phyloP scores from a whole-genome alignment of 2,888 invertebrate genomes.

The Archips crataeganus region DNA sequence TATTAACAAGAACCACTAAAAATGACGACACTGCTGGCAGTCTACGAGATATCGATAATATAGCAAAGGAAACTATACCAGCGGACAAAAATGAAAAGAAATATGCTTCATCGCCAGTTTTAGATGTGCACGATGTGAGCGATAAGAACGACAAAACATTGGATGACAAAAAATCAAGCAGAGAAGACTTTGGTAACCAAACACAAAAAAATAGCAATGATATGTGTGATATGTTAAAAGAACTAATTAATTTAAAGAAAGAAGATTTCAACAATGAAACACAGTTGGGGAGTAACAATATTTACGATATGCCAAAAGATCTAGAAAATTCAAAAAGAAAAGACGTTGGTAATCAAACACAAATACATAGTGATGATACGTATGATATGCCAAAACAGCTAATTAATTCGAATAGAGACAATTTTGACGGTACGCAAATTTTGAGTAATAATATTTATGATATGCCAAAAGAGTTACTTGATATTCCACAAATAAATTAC shows the following conservation, averaged over 20 bases:
- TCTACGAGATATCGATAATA: conserved; percentile 21
- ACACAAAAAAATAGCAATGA: not conserved
- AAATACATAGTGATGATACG: not conserved
- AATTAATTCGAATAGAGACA: not conserved
- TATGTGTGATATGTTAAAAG: conserved; percentile 1
- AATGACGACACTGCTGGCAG: conserved; percentile 11
- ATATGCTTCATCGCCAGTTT: conserved; percentile 25
- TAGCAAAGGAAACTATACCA: conserved; percentile 14
- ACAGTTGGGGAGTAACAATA: not conserved
- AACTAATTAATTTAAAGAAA: not conserved
- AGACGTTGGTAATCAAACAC: not conserved
- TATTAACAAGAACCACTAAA: conserved; percentile 25
- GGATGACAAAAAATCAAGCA: not conserved
- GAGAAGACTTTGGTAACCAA: not conserved
- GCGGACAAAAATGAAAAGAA: conserved; percentile 5
- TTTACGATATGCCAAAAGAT: conserved; percentile 14
- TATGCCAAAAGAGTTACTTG: conserved; percentile 1
- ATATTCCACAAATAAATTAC: conserved; percentile 1
- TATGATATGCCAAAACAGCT: conserved; percentile 1
- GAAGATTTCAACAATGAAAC: not conserved
- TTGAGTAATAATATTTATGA: not conserved
- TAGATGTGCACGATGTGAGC: conserved; percentile 28
- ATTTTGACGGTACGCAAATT: not conserved
- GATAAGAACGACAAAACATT: not conserved
- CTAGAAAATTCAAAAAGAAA: not conserved